Base-by-base conservation (phyloP, 2,888 invertebrate genomes). In the Griposia aprilina region DNA sequence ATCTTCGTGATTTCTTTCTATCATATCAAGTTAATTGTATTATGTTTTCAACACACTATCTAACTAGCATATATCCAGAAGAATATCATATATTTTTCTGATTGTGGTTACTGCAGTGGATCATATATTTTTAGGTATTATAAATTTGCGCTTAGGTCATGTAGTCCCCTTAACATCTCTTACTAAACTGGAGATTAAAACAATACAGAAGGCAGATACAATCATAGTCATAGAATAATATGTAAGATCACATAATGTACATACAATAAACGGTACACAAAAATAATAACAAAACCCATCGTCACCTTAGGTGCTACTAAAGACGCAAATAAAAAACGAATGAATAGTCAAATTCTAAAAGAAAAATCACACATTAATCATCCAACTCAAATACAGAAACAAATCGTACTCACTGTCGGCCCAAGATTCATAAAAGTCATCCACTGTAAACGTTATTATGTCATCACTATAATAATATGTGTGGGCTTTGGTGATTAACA, bases 381-480 rank as follows among this genome's bases (percentile, higher is more conserved):
- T 71, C 13, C 0, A 36, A 23, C 52, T 48, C 41, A 50, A 50
- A 55, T 10, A 23, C 50, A 41, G 1, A 41, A 63, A 57, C 52
- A 57, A 50, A 57, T 81, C 17, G 30, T 23, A 5, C 10, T 57
- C 26, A 71, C 23, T 60, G 63, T 65, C 45, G 62, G 10, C 57
- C 11, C 8, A 11, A 36, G 55, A 26, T 55, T 72, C 36, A 30
- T 77, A 48, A 74, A 74, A 73, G 62, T 70, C 70, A 75, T 63
- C 30, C 45, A 41, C n/a, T 15, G 5, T 52, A 48, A 68, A 11
- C 59, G 20, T 66, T 45, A 84, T 84, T 73, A 84, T 57, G 73
- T 84, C 82, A 85, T 82, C 73, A 67, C 50, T 52, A 68, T 30
- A 15, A 78, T 78, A 75, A 60, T 52, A n/a, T 1, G 30, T 36